Conservation (phyloP, 2,113 vertebrate genomes). For the Colaptes auratus region DNA sequence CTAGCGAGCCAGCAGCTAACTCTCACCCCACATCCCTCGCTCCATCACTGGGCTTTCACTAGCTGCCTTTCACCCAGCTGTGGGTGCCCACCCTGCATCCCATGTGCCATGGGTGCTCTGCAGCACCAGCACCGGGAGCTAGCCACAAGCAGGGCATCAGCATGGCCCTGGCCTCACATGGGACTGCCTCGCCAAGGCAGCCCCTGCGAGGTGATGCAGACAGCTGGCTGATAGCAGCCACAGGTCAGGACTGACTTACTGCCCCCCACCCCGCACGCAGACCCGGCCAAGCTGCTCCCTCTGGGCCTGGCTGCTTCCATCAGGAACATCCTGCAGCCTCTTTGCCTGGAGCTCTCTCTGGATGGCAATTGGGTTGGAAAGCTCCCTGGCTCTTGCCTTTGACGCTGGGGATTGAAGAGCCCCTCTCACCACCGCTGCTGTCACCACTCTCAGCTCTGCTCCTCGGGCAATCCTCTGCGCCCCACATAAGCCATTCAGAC, state of each 20-base stretch:
- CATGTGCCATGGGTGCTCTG: fast-evolving
- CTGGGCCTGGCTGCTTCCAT: neutral
- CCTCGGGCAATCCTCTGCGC: neutral
- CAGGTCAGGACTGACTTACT: neutral
- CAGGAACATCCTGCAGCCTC: neutral
- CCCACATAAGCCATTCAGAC: neutral
- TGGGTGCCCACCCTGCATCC: neutral
- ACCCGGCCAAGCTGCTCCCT: neutral
- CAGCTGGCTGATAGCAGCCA: fast-evolving
- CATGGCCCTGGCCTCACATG: fast-evolving
- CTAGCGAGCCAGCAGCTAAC: neutral
- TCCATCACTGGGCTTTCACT: neutral
- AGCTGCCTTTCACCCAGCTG: neutral
- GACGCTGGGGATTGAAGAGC: neutral
- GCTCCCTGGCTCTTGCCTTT: neutral
- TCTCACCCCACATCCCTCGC: neutral
- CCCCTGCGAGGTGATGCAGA: neutral
- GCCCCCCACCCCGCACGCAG: fast-evolving
- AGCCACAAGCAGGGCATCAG: fast-evolving
- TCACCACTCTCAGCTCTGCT: neutral
- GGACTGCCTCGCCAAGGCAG: neutral
- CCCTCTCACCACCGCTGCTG: neutral
- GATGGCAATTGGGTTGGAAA: neutral
- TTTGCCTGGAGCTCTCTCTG: fast-evolving
- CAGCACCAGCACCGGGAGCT: fast-evolving